phyloP scores from a whole-genome alignment of 2,113 vertebrate genomes.

The Sigmodon hispidus region DNA sequence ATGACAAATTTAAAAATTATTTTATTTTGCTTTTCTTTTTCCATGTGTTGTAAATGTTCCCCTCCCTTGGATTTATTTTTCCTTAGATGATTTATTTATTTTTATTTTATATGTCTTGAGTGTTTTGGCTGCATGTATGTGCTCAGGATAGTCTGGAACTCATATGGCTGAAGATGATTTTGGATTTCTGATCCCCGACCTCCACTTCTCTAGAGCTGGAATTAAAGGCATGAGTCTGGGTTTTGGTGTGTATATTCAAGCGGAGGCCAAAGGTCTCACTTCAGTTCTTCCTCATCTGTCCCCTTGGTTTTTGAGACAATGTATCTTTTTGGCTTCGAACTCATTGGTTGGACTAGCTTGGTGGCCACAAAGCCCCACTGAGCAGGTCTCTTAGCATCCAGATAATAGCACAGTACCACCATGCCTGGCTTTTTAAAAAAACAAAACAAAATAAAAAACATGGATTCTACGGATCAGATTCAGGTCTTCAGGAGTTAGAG shows the following conservation, averaged over 20 bases:
- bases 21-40: neutral
- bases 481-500: neutral
- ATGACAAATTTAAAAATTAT: slow-evolving; percentile 24
- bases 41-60: neutral
- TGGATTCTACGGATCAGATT: neutral
- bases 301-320: neutral
- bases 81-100: slow-evolving; percentile 34
- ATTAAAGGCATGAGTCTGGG: neutral
- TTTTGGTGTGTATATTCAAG: neutral
- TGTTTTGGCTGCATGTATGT: neutral
- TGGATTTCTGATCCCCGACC: neutral
- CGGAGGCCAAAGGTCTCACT: neutral
- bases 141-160: neutral
- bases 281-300: neutral
- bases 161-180: neutral
- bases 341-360: neutral
- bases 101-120: neutral
- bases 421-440: neutral
- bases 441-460: neutral
- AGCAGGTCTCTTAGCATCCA: neutral
- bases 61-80: neutral
- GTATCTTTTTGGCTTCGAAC: neutral
- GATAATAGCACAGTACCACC: neutral
- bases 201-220: neutral
- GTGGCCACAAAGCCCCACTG: neutral